Conservation (phyloP, 2,113 vertebrate species). For the Cyanoramphus novaezelandiae region DNA sequence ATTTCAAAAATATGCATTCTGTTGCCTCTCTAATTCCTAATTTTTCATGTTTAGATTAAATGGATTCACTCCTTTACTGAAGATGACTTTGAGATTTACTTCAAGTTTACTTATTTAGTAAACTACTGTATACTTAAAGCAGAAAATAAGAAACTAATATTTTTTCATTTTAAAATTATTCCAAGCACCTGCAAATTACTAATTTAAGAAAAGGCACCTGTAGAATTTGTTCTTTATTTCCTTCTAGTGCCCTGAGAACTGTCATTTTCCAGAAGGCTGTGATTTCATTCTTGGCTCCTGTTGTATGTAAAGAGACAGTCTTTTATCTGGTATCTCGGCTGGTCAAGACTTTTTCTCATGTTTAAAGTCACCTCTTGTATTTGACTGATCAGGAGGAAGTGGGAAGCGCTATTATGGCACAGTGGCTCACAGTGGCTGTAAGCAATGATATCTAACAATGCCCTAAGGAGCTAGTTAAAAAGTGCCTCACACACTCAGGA, state of each 20-base stretch:
- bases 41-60: constrained; percentile 5
- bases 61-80: background rate
- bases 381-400: constrained; percentile 82
- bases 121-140: background rate
- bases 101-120: background rate
- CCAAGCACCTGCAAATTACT: background rate
- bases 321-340: background rate
- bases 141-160: background rate
- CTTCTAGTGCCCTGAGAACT: background rate
- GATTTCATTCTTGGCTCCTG: background rate
- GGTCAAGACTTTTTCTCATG: background rate
- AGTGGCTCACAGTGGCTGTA: constrained; percentile 80
- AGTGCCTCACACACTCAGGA: constrained; percentile 82
- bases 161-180: background rate
- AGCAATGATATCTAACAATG: constrained; percentile 94
- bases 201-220: background rate
- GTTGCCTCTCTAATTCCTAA: background rate
- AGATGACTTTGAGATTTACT: constrained; percentile 14
- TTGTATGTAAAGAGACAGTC: background rate
- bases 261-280: background rate
- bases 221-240: background rate
- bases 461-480: constrained; percentile 93
- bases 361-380: constrained; percentile 77
- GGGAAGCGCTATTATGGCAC: constrained; percentile 81
- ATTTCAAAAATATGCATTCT: background rate